A percentile compares a stretch with the other conserved stretches of the same genome.
Conservation (phyloP, 2,797 vertebrate species). For the Gephyroberyx darwinii region DNA sequence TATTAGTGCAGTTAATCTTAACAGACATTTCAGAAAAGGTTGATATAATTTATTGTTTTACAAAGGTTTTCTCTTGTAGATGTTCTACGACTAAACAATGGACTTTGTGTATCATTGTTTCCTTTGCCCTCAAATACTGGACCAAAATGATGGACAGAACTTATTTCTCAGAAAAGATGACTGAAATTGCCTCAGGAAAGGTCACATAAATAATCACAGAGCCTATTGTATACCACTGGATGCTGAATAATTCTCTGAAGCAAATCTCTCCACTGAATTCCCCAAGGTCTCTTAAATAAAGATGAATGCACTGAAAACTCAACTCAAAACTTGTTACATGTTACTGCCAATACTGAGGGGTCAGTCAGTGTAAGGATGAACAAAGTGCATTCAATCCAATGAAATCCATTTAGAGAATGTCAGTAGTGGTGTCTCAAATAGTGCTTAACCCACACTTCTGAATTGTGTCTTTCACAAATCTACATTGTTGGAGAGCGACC, state of each 20-base stretch:
- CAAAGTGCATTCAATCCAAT: neutral
- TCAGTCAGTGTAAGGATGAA: neutral
- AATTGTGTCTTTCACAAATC: neutral
- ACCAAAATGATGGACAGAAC: neutral
- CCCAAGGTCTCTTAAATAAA: neutral
- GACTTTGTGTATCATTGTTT: neutral
- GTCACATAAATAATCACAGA: neutral
- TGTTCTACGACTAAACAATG: neutral
- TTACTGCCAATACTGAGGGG: neutral
- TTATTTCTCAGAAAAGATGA: neutral
- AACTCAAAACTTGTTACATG: no score
- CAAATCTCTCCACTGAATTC: neutral
- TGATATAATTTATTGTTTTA: conserved; percentile 1
- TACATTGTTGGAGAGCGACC: neutral
- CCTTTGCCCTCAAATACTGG: neutral
- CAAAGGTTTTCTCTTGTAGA: conserved; percentile 2
- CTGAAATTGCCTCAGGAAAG: neutral
- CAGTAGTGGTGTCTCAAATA: neutral
- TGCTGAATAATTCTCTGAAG: neutral
- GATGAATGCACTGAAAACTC: neutral
- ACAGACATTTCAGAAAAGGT: neutral
- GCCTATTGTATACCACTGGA: neutral
- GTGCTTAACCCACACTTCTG: neutral
- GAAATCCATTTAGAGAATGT: neutral
- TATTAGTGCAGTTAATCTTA: neutral